Base-by-base conservation (phyloP, 2,888 invertebrate species). In the Ophonus ardosiacus region DNA sequence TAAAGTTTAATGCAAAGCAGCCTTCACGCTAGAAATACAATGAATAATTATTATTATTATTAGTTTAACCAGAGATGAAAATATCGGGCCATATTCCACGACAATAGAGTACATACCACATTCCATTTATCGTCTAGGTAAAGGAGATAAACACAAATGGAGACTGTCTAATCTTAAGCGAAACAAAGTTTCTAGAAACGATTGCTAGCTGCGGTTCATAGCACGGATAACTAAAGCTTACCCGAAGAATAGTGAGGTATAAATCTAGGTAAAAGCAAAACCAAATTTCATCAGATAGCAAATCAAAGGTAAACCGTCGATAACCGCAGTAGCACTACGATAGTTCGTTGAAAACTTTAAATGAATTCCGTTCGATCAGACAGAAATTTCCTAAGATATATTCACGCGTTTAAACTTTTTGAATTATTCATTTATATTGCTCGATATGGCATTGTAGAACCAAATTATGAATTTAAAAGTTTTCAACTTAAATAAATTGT, bases 271-370 rank as follows among this genome's bases (percentile, higher is more conserved):
- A 18, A 17, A 80, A 61, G 63, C 63, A 21, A 63, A 61, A 80
- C 31, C 80, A 43, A 81, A 81, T 63, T 63, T 81, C 81, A 81
- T 63, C 81, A 81, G 81, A 59, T 65, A 61, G 13, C 13, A 68
- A 68, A 68, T 68, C 68, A 68, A 68, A 68, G 68, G 43, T 17
- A 17, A 63, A 63, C 81, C 80, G 4, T 51, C 51, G 78, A 17
- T 21, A 18, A 18, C 17, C 61, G 63, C 63, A 59, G 43, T 17
- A 40, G 18, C 31, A 81, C 63, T 40, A 18, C 68, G 65, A 65
- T 56, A 81, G 68, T 56, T 81, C 81, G 17, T 81, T 38, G n/a
- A 68, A 81, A 83, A 76, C 83, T 83, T 76, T 82, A 71, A 56
- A 71, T 82, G 82, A 82, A 82, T 82, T 71, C 71, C 21, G 18